Evolutionary conservation across 2,888 invertebrate genomes (phyloP), one percentile per base, ranked within the genome.

Genomic region (Tethea ocularis): DNA sequence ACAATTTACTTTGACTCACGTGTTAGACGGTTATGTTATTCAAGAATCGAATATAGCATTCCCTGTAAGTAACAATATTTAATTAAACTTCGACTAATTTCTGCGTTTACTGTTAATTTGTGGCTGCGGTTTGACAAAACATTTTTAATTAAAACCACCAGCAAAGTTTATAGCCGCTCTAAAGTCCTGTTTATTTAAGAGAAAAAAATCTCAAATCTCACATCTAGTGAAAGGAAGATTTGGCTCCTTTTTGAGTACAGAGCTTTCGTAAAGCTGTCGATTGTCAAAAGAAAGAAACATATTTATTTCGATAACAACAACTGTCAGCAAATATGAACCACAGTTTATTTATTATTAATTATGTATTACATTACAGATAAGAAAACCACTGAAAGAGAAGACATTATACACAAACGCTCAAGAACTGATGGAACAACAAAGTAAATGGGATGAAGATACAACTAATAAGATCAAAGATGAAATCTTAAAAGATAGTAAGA

Each of bases 1-100:
- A 66, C 79, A 80, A 59, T 84, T 71, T 61, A 73, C 82, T 62
- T 69, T 92, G 1, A 93, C 92, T 0, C 93, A 93, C 56, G 92
- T 93, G 1, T 69, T 93, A 10, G 92, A 92, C 57, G 92, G 92
- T 24, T 88, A 86, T 60, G 90, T 93, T 1, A 92, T 93, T 61
- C 93, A 93, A 64, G 93, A 93, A 64, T 92, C 93, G 0, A 92
- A 89, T 68, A 77, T 88, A 1, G 91, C 93, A 10, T 93, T 93
- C 66, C 86, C 91, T 51, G 92, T 93, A 78, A 88, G 91, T 88
- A 72, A 33, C 4, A 13, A 33, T 10, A 2, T 36, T 15, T 2
- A 10, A 10, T 3, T 41, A 6, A 15, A 7, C 3, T 17, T 8
- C 3, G 10, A 15, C 2, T 20, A 2, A 10, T 46, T 2, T 26